Evolutionary conservation across 2,888 invertebrate genomes (phyloP).

Genomic region (Rhopalosiphum nymphaeae): DNA sequence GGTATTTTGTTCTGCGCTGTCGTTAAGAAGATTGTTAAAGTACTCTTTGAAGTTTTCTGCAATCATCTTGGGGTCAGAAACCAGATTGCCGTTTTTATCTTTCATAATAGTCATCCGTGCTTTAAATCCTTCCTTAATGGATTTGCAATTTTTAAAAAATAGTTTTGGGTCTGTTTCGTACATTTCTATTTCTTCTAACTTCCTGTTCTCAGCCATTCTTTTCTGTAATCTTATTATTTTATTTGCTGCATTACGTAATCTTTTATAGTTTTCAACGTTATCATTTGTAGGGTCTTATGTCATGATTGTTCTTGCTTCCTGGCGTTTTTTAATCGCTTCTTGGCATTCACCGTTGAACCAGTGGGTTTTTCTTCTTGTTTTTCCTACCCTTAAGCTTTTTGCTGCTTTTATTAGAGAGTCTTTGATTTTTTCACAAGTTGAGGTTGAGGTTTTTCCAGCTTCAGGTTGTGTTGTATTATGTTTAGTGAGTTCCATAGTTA

Average conservation of each 20-base stretch:
- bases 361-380: too few relatives aligned
- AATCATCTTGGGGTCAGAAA: constrained; percentile 30
- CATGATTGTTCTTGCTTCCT: constrained; percentile 28
- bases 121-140: constrained; percentile 44
- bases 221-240: constrained; percentile 27
- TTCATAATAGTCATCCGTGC: constrained; percentile 28
- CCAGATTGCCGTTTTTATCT: constrained; percentile 37
- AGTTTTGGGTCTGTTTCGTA: too few relatives aligned
- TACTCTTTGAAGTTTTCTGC: constrained; percentile 46
- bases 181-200: too few relatives aligned
- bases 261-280: constrained; percentile 9
- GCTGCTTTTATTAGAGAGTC: too few relatives aligned
- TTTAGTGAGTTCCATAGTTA: constrained; percentile 40
- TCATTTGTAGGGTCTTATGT: constrained; percentile 9
- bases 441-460: constrained; percentile 10
- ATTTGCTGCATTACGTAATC: constrained; percentile 26
- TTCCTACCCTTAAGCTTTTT: too few relatives aligned
- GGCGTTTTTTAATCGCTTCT: constrained; percentile 23
- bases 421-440: too few relatives aligned
- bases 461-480: constrained; percentile 28
- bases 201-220: background rate
- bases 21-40: background rate
- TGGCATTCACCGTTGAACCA: too few relatives aligned
- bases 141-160: too few relatives aligned
- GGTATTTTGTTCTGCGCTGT: constrained; percentile 36